These are phyloP conservation scores for Acridotheres tristis DNA, from an alignment of 2,797 vertebrate species.

Conservation along the genomic window DNA sequence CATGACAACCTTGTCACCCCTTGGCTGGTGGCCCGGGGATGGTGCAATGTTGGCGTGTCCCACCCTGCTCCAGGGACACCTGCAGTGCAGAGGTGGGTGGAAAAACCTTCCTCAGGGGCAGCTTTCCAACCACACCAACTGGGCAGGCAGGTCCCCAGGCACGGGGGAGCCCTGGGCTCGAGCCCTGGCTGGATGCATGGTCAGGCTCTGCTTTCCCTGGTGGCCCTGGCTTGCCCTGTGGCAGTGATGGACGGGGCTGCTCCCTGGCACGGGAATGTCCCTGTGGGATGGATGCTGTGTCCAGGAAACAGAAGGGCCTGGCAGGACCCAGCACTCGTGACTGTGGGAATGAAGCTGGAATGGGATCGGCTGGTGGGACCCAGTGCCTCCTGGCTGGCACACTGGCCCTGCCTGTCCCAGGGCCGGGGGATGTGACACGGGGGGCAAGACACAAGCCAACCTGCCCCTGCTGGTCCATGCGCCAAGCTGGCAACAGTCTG, in stretches of 20 bases:
- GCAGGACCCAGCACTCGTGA: background rate
- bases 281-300: background rate
- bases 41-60: background rate
- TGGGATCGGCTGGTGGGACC: background rate
- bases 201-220: background rate
- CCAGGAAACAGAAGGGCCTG: background rate
- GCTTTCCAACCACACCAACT: background rate
- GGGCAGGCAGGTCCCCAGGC: background rate
- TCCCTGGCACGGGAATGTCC: background rate
- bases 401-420: background rate
- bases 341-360: slow-evolving; percentile 29
- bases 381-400: background rate
- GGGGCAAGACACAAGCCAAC: background rate
- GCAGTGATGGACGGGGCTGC: background rate
- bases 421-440: background rate
- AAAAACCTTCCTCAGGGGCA: background rate
- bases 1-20: background rate
- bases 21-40: background rate
- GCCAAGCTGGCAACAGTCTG: background rate
- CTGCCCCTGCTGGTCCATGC: background rate
- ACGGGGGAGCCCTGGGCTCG: background rate
- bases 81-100: background rate
- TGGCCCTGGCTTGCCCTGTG: background rate
- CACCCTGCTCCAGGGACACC: slow-evolving; percentile 8
- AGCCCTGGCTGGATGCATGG: background rate